These are phyloP conservation scores for Watsonalla cultraria DNA, from an alignment of 2,888 invertebrate genomes.

Conservation along the genomic window DNA sequence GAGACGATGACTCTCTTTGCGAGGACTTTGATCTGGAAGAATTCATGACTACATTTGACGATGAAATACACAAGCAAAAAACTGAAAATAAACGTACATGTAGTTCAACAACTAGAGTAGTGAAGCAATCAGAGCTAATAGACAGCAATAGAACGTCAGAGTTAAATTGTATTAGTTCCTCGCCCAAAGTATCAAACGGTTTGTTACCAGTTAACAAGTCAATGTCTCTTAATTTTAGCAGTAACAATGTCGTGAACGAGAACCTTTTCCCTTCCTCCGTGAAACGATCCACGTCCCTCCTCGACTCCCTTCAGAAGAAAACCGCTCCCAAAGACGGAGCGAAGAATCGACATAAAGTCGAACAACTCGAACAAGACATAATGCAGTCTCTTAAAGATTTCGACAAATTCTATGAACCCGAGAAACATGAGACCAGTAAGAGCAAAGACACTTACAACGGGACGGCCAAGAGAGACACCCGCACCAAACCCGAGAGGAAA, in stretches of 20 bases:
- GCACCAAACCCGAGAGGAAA: slow-evolving; percentile 51
- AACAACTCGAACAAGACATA: slow-evolving; percentile 68
- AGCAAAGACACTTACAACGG: slow-evolving; percentile 51
- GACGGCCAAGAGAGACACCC: slow-evolving; percentile 47
- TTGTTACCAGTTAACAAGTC: slow-evolving; percentile 72
- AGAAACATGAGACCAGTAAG: slow-evolving; percentile 48
- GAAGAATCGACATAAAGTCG: slow-evolving; percentile 65
- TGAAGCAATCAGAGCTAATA: slow-evolving; percentile 53
- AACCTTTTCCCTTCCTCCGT: slow-evolving; percentile 72
- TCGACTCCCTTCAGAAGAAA: slow-evolving; percentile 74
- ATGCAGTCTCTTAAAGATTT: slow-evolving; percentile 75
- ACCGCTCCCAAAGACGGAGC: slow-evolving; percentile 49
- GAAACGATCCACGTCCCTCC: slow-evolving; percentile 78
- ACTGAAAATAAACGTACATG: slow-evolving; percentile 64
- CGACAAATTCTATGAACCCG: slow-evolving; percentile 67
- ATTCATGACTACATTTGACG: slow-evolving; percentile 83
- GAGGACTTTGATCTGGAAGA: slow-evolving; percentile 82
- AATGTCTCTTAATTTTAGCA: slow-evolving; percentile 78
- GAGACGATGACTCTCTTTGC: slow-evolving; percentile 75
- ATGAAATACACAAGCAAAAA: slow-evolving; percentile 74
- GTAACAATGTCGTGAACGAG: slow-evolving; percentile 68
- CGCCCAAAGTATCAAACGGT: slow-evolving; percentile 57
- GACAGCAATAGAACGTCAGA: slow-evolving; percentile 54
- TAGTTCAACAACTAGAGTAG: slow-evolving; percentile 70
- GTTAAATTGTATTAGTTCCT: slow-evolving; percentile 53